Conservation (phyloP, 2,797 vertebrate species). For the Simalia tracyae region DNA sequence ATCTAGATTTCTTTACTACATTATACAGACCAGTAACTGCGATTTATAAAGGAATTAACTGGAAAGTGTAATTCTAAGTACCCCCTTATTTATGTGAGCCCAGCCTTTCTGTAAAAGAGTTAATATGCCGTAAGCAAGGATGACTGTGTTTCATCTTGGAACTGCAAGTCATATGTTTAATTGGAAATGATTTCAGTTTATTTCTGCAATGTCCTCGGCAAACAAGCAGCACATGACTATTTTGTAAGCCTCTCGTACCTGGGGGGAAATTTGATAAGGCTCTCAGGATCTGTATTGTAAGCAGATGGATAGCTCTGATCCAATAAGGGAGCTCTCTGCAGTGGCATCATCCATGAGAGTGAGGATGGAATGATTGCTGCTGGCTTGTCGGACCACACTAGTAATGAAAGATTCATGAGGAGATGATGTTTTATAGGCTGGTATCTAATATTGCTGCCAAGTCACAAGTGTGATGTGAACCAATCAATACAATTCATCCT, state of each 20-base stretch:
- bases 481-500: constrained; percentile 68
- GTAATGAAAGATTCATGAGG: constrained; percentile 76
- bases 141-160: constrained; percentile 60
- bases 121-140: constrained; percentile 49
- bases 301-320: constrained; percentile 70
- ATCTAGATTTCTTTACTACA: constrained; percentile 4
- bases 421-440: constrained; percentile 66
- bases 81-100: constrained; percentile 9
- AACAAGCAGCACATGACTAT: constrained; percentile 71
- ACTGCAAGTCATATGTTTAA: constrained; percentile 55
- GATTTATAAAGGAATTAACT: constrained; percentile 39
- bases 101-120: constrained; percentile 58
- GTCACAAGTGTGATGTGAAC: constrained; percentile 64
- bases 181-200: constrained; percentile 74
- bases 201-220: constrained; percentile 68
- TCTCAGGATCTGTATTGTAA: constrained; percentile 61
- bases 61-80: constrained; percentile 35
- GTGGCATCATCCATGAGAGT: constrained; percentile 69
- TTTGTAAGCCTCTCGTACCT: constrained; percentile 65
- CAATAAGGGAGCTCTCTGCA: constrained; percentile 68
- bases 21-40: not conserved
- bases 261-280: constrained; percentile 72
- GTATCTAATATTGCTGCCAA: constrained; percentile 57
- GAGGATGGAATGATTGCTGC: constrained; percentile 48
- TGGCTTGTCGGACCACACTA: constrained; percentile 62